Conservation (phyloP, 2,797 vertebrate species). For the Poeciliopsis presidionis region DNA sequence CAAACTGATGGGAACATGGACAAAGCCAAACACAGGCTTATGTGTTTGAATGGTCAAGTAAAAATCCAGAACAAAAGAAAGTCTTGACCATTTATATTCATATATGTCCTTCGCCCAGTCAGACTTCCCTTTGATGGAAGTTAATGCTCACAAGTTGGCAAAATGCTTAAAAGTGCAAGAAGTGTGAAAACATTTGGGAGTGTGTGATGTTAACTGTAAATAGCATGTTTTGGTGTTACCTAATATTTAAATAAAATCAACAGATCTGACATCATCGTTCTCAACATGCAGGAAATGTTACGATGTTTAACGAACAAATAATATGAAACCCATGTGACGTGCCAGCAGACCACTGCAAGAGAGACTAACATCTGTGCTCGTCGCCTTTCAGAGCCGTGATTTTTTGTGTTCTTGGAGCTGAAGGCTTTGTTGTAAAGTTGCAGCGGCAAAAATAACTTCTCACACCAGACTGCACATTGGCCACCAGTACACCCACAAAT, state of each 20-base stretch:
- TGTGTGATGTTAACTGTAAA: neutral
- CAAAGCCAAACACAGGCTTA: neutral
- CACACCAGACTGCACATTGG: conserved; percentile 80
- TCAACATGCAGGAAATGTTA: conserved; percentile 27
- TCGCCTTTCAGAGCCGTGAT: conserved; percentile 9
- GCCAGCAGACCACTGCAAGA: conserved; percentile 17
- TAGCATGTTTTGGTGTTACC: neutral
- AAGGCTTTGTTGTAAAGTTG: conserved; percentile 79
- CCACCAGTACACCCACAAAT: conserved; percentile 81
- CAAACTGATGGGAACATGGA: neutral
- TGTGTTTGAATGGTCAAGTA: neutral
- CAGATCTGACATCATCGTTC: neutral
- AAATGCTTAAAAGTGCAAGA: neutral
- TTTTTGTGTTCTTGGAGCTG: conserved; percentile 57
- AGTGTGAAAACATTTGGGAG: neutral
- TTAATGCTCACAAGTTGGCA: neutral
- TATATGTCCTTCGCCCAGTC: neutral
- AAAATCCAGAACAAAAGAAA: neutral
- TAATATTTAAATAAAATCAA: neutral
- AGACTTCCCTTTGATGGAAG: neutral
- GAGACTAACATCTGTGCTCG: conserved; percentile 50
- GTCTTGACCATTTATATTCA: neutral
- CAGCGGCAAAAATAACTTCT: conserved; percentile 75
- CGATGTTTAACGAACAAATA: conserved; percentile 3
- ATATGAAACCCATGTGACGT: neutral